Base-by-base conservation (phyloP, 2,113 vertebrate species). In the Pardalotus punctatus region DNA sequence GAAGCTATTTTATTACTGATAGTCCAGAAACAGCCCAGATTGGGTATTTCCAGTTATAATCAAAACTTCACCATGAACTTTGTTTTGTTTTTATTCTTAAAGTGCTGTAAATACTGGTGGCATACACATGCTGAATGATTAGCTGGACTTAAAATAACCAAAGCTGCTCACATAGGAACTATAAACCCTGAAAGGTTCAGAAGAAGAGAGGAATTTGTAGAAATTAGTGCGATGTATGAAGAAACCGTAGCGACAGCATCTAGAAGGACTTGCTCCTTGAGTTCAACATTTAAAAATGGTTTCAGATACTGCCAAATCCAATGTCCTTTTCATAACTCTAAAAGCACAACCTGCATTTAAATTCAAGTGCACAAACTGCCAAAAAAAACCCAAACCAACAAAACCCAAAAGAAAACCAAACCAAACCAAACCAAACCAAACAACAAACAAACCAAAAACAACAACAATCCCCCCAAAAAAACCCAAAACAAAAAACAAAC, bases 341-440 rank as follows among this genome's bases (percentile, higher is more conserved):
- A 40, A 84, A 78, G 19, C 13, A 45, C 12, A 66, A 3, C 4
- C 7, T 14, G 8, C 5, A 9, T 40, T 81, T 56, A 45, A 22
- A 40, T 61, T 54, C 45, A 60, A 6, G 1, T 9, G 3, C 6
- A 10, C 2, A 4, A 15, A 5, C 12, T 29, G 19, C 11, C 33
- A 43, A 60, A 50, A 65, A 24, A 2, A 0, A n/a, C 2, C 27
- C 17, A 47, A 56, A 20, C 14, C 8, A 57, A 65, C 6, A 24
- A 40, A 9, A 2, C 4, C 3, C 2, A 10, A 2, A 24, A 61
- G 25, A 38, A 47, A 22, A 4, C 2, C 2, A 47, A 16, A 33
- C 18, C n/a, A n/a, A n/a, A n/a, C n/a, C n/a, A n/a, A n/a, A n/a
- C n/a, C n/a, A n/a, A n/a, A n/a, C n/a, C n/a, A n/a, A n/a, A n/a